These are phyloP conservation scores for Orthosia gothica DNA, from an alignment of 2,888 invertebrate genomes.

Conservation along the genomic window DNA sequence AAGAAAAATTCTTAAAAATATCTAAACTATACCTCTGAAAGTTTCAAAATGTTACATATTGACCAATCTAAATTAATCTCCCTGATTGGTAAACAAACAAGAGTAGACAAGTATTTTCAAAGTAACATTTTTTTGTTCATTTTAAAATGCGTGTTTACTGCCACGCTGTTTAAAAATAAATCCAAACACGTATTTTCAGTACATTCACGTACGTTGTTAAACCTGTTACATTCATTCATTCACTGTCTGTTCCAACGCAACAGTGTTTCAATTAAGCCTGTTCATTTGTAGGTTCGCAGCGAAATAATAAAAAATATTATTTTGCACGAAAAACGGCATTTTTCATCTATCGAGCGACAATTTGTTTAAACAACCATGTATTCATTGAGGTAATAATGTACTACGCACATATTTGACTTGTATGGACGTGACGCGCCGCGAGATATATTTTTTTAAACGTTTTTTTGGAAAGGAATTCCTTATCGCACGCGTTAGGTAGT, in stretches of 20 bases:
- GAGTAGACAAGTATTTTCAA: neutral
- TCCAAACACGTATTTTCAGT: conserved; percentile 44
- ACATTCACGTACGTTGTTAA: conserved; percentile 50
- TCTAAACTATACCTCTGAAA: neutral
- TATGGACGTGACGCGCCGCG: conserved; percentile 35
- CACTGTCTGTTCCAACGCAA: conserved; percentile 50
- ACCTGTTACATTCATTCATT: conserved; percentile 52
- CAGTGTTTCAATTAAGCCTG: conserved; percentile 62
- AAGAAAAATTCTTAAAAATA: no score
- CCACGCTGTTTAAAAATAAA: conserved; percentile 38
- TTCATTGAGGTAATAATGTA: no score
- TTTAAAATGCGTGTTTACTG: conserved; percentile 7
- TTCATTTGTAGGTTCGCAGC: conserved; percentile 49
- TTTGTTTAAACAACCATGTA: conserved; percentile 63
- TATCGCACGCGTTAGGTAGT: no score
- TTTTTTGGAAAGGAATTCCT: neutral
- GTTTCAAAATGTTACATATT: neutral
- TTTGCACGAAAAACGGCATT: conserved; percentile 37
- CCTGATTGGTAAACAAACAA: neutral
- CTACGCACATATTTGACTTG: conserved; percentile 59
- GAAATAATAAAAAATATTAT: conserved; percentile 61
- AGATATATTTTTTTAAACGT: conserved; percentile 28
- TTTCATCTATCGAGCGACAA: conserved; percentile 53
- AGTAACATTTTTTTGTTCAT: neutral
- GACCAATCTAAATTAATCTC: neutral